Evolutionary conservation across 2,888 invertebrate genomes (phyloP).

Genomic region (Calameuta pallipes): DNA sequence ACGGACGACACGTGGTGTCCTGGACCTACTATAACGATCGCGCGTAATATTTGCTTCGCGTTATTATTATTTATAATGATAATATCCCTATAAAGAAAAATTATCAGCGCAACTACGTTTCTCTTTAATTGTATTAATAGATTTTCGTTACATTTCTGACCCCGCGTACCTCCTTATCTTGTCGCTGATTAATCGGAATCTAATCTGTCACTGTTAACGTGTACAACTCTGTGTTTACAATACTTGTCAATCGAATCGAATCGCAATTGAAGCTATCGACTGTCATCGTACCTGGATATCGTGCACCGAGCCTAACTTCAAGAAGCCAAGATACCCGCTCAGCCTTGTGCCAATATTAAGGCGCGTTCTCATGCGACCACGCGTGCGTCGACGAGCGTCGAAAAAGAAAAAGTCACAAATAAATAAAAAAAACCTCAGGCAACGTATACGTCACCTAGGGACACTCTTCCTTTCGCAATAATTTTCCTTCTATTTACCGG

Average conservation of each 20-base stretch:
- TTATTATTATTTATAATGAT: not conserved
- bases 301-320: not conserved
- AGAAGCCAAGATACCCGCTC: not conserved
- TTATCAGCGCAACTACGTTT: no score
- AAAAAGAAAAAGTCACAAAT: constrained; percentile 3
- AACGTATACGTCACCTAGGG: not conserved
- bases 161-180: not conserved
- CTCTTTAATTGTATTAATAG: no score
- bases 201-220: not conserved
- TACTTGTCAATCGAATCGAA: not conserved
- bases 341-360: not conserved
- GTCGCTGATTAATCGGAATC: not conserved
- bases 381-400: not conserved
- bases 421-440: constrained; percentile 9
- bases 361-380: constrained; percentile 16
- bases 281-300: not conserved
- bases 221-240: not conserved
- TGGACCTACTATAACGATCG: not conserved
- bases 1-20: not conserved
- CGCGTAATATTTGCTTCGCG: not conserved
- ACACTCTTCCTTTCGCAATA: not conserved
- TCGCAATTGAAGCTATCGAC: not conserved
- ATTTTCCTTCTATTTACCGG: not conserved
- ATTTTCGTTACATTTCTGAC: no score
- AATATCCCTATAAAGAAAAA: no score